Evolutionary conservation across 2,888 invertebrate species (phyloP).

Genomic region (Apamea anceps): DNA sequence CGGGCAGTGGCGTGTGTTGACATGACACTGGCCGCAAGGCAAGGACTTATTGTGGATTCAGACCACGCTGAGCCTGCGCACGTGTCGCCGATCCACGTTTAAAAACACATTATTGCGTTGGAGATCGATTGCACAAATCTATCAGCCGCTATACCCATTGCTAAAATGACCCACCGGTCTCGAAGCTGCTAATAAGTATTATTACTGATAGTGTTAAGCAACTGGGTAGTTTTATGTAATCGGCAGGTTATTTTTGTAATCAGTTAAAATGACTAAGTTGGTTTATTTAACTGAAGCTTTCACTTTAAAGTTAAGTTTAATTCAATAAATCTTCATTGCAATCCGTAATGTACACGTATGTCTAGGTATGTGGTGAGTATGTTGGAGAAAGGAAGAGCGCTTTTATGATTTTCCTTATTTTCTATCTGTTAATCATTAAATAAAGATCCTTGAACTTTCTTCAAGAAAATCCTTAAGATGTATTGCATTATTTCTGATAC

Average conservation of each 20-base stretch:
- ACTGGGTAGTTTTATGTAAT: conserved; percentile 47
- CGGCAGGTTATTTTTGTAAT: conserved; percentile 38
- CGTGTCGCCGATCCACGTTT: conserved; percentile 66
- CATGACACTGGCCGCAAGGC: conserved; percentile 77
- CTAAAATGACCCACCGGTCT: conserved; percentile 57
- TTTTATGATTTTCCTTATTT: too few relatives aligned
- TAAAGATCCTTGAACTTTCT: background rate
- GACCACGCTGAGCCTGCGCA: conserved; percentile 70
- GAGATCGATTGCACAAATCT: conserved; percentile 66
- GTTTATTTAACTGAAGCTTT: conserved; percentile 34
- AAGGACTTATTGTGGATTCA: conserved; percentile 77
- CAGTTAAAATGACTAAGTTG: background rate
- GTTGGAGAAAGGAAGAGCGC: background rate
- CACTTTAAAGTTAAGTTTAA: conserved; percentile 18
- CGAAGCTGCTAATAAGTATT: conserved; percentile 37
- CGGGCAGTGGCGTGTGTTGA: conserved; percentile 59
- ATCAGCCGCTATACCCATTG: conserved; percentile 46
- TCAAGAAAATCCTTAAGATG: background rate
- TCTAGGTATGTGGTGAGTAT: background rate
- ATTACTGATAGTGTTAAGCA: conserved; percentile 41
- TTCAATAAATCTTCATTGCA: background rate
- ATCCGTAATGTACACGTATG: background rate
- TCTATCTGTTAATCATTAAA: background rate
- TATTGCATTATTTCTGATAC: background rate
- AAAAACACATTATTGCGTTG: conserved; percentile 66